Conservation (phyloP, 2,113 vertebrate species). For the Macroglossus sobrinus region DNA sequence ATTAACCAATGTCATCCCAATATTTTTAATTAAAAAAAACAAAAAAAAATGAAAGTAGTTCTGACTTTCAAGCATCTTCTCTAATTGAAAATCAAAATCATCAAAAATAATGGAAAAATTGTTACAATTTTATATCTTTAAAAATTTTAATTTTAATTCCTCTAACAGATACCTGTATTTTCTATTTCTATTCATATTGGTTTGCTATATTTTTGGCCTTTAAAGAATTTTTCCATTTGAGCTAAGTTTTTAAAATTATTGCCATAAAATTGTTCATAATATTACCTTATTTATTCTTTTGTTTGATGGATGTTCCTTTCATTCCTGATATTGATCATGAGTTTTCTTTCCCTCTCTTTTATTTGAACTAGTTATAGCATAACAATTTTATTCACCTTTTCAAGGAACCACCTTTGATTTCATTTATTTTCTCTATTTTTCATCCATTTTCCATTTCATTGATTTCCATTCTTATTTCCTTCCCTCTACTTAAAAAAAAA, state of each 20-base stretch:
- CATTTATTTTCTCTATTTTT: neutral
- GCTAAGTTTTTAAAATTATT: neutral
- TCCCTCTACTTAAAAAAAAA: neutral
- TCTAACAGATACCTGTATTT: neutral
- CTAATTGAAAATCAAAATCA: neutral
- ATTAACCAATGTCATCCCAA: too few species aligned
- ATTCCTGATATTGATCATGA: neutral
- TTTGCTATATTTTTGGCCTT: neutral
- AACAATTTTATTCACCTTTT: neutral
- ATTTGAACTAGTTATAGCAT: neutral
- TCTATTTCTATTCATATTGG: neutral
- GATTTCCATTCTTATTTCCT: neutral
- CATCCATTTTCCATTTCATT: neutral
- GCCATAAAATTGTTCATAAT: neutral
- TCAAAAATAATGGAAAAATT: neutral
- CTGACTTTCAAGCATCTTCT: too few species aligned
- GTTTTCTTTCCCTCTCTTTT: neutral
- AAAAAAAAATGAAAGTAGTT: too few species aligned
- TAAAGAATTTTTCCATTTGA: neutral
- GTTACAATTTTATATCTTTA: neutral
- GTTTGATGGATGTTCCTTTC: neutral
- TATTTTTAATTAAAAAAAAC: too few species aligned
- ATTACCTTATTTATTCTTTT: neutral
- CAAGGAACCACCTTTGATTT: neutral
- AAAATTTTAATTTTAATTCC: neutral